A percentile compares a stretch with the other conserved stretches of the same genome.
These are phyloP conservation scores for Macroglossus sobrinus DNA, from an alignment of 2,113 vertebrate genomes.

Conservation along the genomic window DNA sequence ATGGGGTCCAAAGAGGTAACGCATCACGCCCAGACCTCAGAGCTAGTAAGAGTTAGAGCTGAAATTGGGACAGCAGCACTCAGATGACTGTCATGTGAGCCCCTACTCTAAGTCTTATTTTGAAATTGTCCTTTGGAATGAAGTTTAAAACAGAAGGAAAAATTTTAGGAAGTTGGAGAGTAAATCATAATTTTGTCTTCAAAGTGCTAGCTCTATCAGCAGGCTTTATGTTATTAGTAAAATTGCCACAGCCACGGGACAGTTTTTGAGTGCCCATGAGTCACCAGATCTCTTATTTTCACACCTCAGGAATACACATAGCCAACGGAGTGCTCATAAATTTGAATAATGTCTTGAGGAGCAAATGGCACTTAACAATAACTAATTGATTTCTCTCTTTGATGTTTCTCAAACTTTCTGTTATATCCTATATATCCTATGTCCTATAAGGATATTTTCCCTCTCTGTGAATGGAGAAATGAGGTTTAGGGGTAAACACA, in stretches of 20 bases:
- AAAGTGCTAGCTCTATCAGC: neutral
- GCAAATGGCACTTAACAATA: neutral
- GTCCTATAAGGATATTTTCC: neutral
- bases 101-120: neutral
- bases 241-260: neutral
- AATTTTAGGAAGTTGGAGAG: neutral
- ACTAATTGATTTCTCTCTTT: neutral
- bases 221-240: neutral
- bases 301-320: neutral
- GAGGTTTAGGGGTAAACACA: neutral
- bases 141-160: conserved; percentile 8
- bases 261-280: neutral
- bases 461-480: neutral
- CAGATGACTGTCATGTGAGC: neutral
- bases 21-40: neutral
- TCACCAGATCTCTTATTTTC: neutral
- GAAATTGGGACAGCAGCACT: neutral
- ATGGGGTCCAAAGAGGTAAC: neutral
- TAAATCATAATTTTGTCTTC: neutral
- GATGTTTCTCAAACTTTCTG: neutral
- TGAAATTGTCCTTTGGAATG: neutral
- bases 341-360: neutral
- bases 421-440: neutral
- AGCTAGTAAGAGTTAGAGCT: neutral
- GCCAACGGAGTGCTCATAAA: neutral